Conservation (phyloP, 2,888 invertebrate species). For the Pachliopta kotzebuea region DNA sequence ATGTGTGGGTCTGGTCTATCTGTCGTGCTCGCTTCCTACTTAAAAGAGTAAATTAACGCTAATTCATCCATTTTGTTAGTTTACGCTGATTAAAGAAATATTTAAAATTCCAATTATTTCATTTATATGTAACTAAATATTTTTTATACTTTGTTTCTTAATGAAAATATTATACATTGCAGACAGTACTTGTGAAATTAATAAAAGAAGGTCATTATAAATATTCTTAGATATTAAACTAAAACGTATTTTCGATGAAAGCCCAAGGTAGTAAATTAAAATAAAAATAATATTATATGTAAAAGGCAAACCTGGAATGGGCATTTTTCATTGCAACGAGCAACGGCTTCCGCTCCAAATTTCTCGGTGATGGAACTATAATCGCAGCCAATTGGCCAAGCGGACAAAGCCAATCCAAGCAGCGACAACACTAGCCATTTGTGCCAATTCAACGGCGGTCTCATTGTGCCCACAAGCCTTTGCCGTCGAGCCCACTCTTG, state of each 20-base stretch:
- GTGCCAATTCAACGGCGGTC: conserved; percentile 75
- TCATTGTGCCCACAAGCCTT: conserved; percentile 66
- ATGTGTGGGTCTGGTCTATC: conserved; percentile 19
- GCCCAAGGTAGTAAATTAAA: neutral
- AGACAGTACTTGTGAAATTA: neutral
- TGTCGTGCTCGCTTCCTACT: conserved; percentile 28
- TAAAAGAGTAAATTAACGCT: conserved; percentile 27
- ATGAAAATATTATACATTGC: neutral
- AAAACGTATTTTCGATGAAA: neutral
- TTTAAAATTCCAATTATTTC: neutral
- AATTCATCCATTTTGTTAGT: conserved; percentile 28
- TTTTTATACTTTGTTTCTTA: neutral
- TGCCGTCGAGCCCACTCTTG: conserved; percentile 50
- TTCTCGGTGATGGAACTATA: conserved; percentile 77
- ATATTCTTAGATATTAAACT: neutral
- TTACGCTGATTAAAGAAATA: conserved; percentile 24
- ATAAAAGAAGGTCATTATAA: neutral
- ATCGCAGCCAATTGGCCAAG: conserved; percentile 78
- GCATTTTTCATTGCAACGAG: conserved; percentile 76
- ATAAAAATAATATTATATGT: conserved; percentile 24
- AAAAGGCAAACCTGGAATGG: conserved; percentile 71
- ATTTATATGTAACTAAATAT: neutral
- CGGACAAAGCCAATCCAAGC: conserved; percentile 80
- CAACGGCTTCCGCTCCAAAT: conserved; percentile 78
- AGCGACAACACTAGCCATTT: conserved; percentile 78